Conservation (phyloP, 2,113 vertebrate species). For the Engystomops pustulosus region DNA sequence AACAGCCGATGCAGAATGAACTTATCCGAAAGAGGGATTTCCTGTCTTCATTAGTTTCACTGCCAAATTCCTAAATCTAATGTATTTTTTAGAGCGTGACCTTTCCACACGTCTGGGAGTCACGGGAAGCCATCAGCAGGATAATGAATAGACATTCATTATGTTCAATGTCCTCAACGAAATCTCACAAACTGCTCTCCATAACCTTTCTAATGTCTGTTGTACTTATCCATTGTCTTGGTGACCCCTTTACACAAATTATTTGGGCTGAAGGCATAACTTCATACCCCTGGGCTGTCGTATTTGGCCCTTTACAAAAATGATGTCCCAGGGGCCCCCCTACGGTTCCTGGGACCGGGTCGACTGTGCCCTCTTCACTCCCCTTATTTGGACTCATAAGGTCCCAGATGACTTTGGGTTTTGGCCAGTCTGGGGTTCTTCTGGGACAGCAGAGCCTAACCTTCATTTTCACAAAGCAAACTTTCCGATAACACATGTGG, state of each 20-base stretch:
- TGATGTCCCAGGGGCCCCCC: no score
- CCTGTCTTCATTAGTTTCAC: not conserved
- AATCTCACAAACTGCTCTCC: not conserved
- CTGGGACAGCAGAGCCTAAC: no score
- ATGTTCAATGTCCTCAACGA: not conserved
- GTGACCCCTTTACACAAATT: not conserved
- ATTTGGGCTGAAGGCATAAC: no score
- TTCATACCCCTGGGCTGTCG: no score
- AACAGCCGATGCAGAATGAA: not conserved
- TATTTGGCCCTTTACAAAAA: no score
- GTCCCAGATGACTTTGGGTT: no score
- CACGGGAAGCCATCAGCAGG: not conserved
- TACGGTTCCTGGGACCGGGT: no score
- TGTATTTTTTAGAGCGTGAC: conserved; percentile 8
- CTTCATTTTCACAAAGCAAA: no score
- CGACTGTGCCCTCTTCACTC: no score
- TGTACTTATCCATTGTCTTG: not conserved
- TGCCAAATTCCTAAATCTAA: not conserved
- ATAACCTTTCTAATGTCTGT: not conserved
- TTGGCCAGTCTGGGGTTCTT: no score
- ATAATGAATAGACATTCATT: not conserved
- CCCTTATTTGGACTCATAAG: no score
- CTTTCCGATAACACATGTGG: not conserved
- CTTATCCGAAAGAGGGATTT: not conserved
- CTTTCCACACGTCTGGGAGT: not conserved